Percentiles rank a stretch among this genome's conserved stretches.
These are phyloP conservation scores for Nipponacmea schrenckii DNA, from an alignment of 2,888 invertebrate genomes.

Conservation along the genomic window DNA sequence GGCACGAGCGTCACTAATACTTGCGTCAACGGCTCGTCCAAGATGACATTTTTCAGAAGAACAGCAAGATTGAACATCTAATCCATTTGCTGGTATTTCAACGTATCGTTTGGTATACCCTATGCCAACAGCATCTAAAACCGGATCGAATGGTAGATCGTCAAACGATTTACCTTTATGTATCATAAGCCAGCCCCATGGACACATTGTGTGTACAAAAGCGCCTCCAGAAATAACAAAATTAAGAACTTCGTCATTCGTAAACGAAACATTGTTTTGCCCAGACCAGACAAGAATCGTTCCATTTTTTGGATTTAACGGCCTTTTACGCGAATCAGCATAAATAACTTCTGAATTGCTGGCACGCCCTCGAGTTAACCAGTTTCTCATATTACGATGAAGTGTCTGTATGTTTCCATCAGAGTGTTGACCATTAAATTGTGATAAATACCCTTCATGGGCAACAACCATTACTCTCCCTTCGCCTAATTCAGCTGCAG, in stretches of 20 bases:
- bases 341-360: not conserved
- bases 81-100: not conserved
- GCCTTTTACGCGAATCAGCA: not conserved
- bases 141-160: not conserved
- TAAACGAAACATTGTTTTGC: not conserved
- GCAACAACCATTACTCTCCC: not conserved
- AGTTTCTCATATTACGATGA: not conserved
- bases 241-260: not conserved
- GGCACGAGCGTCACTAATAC: not conserved
- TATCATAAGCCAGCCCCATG: not conserved
- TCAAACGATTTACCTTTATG: not conserved
- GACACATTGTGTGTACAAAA: not conserved
- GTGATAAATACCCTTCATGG: not conserved
- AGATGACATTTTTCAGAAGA: not conserved
- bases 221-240: not conserved
- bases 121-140: not conserved
- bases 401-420: not conserved
- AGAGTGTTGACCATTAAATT: not conserved
- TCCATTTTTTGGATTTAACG: not conserved
- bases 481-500: not conserved
- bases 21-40: not conserved
- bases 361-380: not conserved
- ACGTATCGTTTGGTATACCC: not conserved
- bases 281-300: not conserved
- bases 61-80: not conserved